Base-by-base conservation (phyloP, 2,888 invertebrate genomes). In the Cryptus armator region DNA sequence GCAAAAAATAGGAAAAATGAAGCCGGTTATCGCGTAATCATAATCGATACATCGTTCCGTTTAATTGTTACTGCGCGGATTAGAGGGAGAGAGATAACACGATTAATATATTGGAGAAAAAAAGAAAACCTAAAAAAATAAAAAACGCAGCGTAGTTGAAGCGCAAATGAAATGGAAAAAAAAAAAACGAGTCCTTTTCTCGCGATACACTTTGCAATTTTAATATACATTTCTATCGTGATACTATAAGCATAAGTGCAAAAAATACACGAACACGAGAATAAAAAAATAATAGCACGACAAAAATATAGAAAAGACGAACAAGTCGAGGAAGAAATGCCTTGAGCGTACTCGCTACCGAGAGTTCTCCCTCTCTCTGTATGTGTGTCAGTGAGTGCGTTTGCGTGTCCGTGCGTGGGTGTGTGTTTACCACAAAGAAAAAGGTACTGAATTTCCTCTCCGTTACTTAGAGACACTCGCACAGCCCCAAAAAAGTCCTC, bases 221-320 rank as follows among this genome's bases (percentile, higher is more conserved):
- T 80, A 84, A 80, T 84, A 80, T 76, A 76, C 75, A 84, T 84
- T 80, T 83, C 70, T 83, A 80, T 80, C 66, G 76, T 76, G 79
- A 83, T 80, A 76, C 59, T 71, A 75, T 59, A 76, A 83, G 66
- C 66, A 71, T 80, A 76, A 76, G 70, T 72, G 67, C 24, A 75
- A 48, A 10, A 48, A 24, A 14, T 56, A 37, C 19, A 59, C 59
- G 59, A 59, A 19, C 43, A 67, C 10, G 29, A 59, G 67, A 53
- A 72, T 24, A 56, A 44, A 81, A 53, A 64, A 70, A 51, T 56
- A 53, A 53, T 67, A 80, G 37, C 24, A 62, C 16, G 53, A 79
- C 43, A 48, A 68, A 24, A 37, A 59, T 66, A 19, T 66, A 46
- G 3, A 48, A 72, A 53, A 43, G 62, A 53, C 2, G 53, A 81